These are phyloP conservation scores for Andrena camellia DNA, from an alignment of 2,888 invertebrate genomes.

Conservation along the genomic window DNA sequence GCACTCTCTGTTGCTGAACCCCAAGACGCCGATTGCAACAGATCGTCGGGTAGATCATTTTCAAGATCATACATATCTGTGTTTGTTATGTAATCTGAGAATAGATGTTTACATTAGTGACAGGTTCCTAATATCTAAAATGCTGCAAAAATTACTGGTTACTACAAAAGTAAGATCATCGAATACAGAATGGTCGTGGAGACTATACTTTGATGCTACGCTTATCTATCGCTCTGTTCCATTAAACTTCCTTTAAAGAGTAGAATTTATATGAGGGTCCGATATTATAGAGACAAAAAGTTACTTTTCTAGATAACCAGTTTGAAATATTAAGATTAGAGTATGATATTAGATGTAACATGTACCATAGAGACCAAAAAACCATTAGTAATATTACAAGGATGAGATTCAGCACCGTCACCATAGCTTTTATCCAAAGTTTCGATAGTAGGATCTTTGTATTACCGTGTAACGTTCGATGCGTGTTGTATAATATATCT, in stretches of 20 bases:
- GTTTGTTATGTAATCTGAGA: conserved; percentile 92
- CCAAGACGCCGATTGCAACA: conserved; percentile 92
- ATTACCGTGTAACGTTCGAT: conserved; percentile 60
- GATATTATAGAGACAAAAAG: background rate
- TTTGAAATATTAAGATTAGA: conserved; percentile 36
- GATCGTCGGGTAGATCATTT: conserved; percentile 96
- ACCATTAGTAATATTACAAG: conserved; percentile 83
- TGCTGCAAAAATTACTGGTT: conserved; percentile 58
- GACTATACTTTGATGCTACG: background rate
- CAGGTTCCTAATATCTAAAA: background rate
- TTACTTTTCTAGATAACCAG: conserved; percentile 67
- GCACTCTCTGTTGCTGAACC: conserved; percentile 88
- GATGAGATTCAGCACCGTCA: conserved; percentile 83
- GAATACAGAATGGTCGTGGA: background rate
- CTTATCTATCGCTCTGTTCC: background rate
- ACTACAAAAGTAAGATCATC: conserved; percentile 61
- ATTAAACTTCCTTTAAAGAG: background rate
- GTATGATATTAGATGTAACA: conserved; percentile 64
- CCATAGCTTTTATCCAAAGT: conserved; percentile 80
- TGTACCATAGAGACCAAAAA: conserved; percentile 82
- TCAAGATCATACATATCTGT: conserved; percentile 95
- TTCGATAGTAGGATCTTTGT: conserved; percentile 68
- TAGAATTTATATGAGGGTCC: conserved; percentile 2
- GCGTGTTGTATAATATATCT: conserved; percentile 52
- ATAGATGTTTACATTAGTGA: conserved; percentile 70